phyloP scores from a whole-genome alignment of 2,888 invertebrate species.

The Apamea sordens region DNA sequence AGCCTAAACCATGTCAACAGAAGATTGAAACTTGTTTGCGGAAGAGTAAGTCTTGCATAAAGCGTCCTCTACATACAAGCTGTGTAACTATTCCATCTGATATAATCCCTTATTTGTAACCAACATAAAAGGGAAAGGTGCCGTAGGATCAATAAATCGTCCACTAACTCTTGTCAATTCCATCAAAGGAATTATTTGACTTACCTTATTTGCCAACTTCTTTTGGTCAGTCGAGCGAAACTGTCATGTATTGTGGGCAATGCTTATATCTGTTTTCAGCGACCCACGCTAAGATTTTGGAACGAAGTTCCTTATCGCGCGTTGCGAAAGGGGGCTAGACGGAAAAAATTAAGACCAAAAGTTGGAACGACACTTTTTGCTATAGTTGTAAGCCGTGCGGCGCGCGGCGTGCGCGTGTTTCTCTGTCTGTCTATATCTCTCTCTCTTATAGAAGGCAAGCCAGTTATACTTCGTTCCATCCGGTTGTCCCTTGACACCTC shows the following conservation, averaged over 20 bases:
- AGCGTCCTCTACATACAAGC: neutral
- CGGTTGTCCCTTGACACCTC: too few relatives aligned
- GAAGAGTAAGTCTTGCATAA: neutral
- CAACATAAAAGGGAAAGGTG: constrained; percentile 22
- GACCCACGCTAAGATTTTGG: too few relatives aligned
- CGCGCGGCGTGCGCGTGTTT: too few relatives aligned
- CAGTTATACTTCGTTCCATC: too few relatives aligned
- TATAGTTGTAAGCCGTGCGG: too few relatives aligned
- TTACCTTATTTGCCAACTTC: neutral
- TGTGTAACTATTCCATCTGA: constrained; percentile 14
- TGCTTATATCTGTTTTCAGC: too few relatives aligned
- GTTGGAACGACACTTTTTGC: too few relatives aligned
- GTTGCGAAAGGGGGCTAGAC: too few relatives aligned
- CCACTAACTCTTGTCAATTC: constrained; percentile 5
- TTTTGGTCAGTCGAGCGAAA: constrained; percentile 4
- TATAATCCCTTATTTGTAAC: constrained; percentile 40
- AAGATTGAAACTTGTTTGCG: constrained; percentile 6
- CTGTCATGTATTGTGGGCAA: neutral
- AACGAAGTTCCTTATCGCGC: too few relatives aligned
- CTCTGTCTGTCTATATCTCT: too few relatives aligned
- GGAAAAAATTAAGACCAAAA: too few relatives aligned
- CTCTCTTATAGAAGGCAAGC: too few relatives aligned
- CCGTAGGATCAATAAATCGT: constrained; percentile 18
- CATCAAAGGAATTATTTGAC: constrained; percentile 26
- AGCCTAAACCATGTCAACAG: accelerated